Evolutionary conservation across 2,797 vertebrate genomes (phyloP).

Genomic region (Crypturellus tataupa): DNA sequence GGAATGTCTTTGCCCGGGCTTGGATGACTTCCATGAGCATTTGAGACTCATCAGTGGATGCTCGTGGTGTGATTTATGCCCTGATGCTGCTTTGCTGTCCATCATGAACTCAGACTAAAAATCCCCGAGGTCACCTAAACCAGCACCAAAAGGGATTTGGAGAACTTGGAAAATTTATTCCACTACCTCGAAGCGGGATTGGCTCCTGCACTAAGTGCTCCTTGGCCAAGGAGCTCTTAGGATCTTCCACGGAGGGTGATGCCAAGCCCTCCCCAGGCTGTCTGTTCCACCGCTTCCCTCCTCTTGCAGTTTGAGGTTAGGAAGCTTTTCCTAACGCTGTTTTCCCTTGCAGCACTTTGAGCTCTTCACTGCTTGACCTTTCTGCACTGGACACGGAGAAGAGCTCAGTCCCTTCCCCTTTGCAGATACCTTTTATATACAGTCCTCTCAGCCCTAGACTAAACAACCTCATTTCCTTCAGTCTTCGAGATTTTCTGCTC

Average conservation of each 20-base stretch:
- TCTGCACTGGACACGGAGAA: not conserved
- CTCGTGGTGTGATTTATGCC: not conserved
- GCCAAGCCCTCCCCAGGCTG: slow-evolving; percentile 13
- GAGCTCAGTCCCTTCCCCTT: not conserved
- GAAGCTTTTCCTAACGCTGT: slow-evolving; percentile 24
- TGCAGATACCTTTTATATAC: not conserved
- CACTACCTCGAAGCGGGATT: slow-evolving; percentile 12
- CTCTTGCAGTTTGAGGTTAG: not conserved
- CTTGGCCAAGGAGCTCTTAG: not conserved
- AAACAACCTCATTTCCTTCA: not conserved
- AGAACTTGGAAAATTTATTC: slow-evolving; percentile 54
- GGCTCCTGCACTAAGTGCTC: not conserved
- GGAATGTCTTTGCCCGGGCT: not conserved
- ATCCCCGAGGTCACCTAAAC: not conserved
- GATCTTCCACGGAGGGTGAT: slow-evolving; percentile 21
- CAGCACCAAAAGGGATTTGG: not conserved
- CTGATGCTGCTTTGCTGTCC: not conserved
- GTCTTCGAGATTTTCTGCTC: not conserved
- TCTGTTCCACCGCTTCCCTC: slow-evolving; percentile 32
- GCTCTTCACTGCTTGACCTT: slow-evolving; percentile 23
- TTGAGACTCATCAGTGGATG: not conserved
- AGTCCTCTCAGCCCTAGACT: not conserved
- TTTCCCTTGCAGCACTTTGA: not conserved
- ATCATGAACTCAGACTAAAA: not conserved
- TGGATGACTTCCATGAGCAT: not conserved